Percentiles rank a stretch among this genome's conserved stretches.
phyloP scores from a whole-genome alignment of 2,113 vertebrate species.

The Geothlypis trichas region DNA sequence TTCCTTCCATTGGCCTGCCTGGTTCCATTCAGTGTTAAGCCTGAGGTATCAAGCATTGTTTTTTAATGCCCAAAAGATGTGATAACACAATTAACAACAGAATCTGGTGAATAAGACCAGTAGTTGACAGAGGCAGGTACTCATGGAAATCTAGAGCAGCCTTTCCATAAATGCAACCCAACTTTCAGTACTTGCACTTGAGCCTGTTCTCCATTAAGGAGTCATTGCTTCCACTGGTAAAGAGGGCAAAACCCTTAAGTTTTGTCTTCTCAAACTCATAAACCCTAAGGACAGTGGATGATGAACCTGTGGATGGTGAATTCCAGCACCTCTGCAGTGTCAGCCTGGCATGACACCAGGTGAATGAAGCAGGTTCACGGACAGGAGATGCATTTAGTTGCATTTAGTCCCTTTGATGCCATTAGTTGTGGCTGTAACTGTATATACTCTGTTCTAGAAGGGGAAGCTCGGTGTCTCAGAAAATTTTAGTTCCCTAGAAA shows the following conservation, averaged over 20 bases:
- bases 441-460: background rate
- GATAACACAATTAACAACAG: background rate
- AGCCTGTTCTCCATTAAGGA: background rate
- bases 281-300: background rate
- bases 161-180: background rate
- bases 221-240: background rate
- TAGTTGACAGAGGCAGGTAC: fast-evolving
- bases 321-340: background rate
- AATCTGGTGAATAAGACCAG: background rate
- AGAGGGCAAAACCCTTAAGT: background rate
- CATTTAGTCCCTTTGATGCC: background rate
- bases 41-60: background rate
- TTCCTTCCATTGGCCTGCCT: background rate
- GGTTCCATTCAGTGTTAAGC: background rate
- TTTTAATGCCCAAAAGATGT: background rate
- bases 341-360: background rate
- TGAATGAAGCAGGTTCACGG: background rate
- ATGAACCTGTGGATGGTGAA: background rate
- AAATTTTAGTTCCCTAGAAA: background rate
- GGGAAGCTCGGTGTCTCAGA: background rate
- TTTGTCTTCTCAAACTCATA: background rate
- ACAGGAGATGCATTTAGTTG: background rate
- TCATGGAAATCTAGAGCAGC: background rate
- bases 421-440: background rate
- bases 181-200: background rate